Evolutionary conservation across 2,113 vertebrate species (phyloP), one percentile per base, ranked within the genome.

Genomic region (Pundamilia nyererei): DNA sequence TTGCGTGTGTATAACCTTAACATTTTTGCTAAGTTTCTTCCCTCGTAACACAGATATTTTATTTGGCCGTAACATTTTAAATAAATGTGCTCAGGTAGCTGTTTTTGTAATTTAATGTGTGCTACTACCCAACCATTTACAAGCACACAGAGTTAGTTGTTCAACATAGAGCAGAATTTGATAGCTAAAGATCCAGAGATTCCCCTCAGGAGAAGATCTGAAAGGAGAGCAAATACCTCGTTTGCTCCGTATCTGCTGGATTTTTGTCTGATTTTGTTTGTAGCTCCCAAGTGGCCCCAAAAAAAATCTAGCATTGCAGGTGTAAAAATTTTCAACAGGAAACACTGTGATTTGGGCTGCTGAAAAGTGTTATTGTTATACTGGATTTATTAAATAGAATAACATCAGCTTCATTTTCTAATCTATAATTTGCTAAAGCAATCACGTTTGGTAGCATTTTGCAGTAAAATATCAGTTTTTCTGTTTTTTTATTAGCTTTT

Each of bases 251-350:
- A 45, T 72, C 79, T 55, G n/a, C 54, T 79, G 77, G 77, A 80
- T 72, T 77, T 72, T 49, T 75, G 24, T 75, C 70, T 75, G 70
- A 75, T 75, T 75, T 75, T 49, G 42, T 65, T n/a, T 68, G 3
- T 38, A 31, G 75, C 21, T 15, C 21, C 47, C 53, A 40, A 42
- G 31, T 10, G 80, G 13, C 15, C 29, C 29, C 1, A 0, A 7
- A 29, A 70, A n/a, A 49, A 29, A 5, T 75, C 24, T 47, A 15
- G 24, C 10, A 0, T 9, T 68, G 60, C 62, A 68, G 11, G 21
- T 19, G 3, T 80, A 40, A 38, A 55, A 6, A 42, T 31, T 62
- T 62, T 0, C 55, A 56, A 5, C 24, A 51, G 72, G 17, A 79
- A 13, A 9, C 26, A 6, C 0, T 56, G 33, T 42, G 79, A 19